Evolutionary conservation across 2,797 vertebrate species (phyloP), one percentile per base, ranked within the genome.

Genomic region (Meriones psammophilus): DNA sequence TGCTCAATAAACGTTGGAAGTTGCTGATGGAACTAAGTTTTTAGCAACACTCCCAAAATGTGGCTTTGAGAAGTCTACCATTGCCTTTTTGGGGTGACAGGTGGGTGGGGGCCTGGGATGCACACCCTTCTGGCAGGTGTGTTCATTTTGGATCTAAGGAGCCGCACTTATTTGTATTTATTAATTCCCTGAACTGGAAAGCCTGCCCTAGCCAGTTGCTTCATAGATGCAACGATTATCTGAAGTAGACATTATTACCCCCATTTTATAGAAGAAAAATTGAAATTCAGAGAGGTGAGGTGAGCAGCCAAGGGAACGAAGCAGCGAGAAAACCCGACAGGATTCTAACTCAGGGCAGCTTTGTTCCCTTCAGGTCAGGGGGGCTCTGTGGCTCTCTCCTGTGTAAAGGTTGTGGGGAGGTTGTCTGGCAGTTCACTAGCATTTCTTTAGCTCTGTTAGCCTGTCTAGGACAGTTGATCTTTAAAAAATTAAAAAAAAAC

Each of bases 391-490:
- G 30, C n/a, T 33, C 76, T 84, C 54, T 15, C 3, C 15, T 50
- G 58, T 36, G 13, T 28, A 81, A 15, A 1, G 6, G 3, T 15
- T 5, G 22, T 64, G n/a, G 74, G 56, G 84, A 83, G 91, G 33
- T 79, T 87, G 86, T 46, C 42, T 18, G 30, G 4, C 3, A 28
- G 24, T 39, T 91, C 85, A 78, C 86, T 7, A 58, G 66, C n/a
- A 30, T 5, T 91, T 83, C 30, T 68, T 74, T 79, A 76, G 78
- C 39, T 94, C 77, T 66, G 26, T 66, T 76, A 78, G 73, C 64
- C 92, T 17, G 42, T 87, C 92, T 95, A 78, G 60, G 81, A 68
- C 24, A 1, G 68, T 90, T 96, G 94, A 86, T 94, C 94, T 94
- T 96, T 90, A n/a, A 91, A 88, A 76, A 88, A 54, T 69, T 18